Percentiles rank a stretch among this genome's conserved stretches.
Conservation (phyloP, 2,113 vertebrate genomes). For the Anarhynchus alexandrinus region DNA sequence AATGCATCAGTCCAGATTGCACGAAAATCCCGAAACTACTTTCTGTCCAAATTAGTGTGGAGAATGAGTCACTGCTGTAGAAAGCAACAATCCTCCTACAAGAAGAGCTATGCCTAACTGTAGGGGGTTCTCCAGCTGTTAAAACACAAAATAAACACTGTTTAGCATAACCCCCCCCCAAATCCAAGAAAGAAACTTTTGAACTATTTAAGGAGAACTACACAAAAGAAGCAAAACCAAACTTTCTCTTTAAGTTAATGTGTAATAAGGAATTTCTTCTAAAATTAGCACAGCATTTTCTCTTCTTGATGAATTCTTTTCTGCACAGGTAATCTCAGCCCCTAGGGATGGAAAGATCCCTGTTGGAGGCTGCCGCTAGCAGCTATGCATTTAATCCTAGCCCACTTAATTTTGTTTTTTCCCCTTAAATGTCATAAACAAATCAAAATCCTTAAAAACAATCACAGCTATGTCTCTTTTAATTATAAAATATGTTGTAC, state of each 20-base stretch:
- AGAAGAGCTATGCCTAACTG: background rate
- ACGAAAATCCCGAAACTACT: background rate
- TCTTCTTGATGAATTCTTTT: conserved; percentile 54
- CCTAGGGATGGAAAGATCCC: conserved; percentile 10
- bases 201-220: background rate
- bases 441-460: background rate
- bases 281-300: background rate
- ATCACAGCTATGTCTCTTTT: background rate
- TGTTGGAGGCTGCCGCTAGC: background rate
- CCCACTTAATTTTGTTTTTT: background rate
- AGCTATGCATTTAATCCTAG: background rate
- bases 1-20: background rate
- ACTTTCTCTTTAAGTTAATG: background rate
- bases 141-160: conserved; percentile 40
- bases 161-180: background rate
- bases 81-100: conserved; percentile 7
- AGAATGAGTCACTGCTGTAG: conserved; percentile 37
- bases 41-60: background rate
- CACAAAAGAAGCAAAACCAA: background rate
- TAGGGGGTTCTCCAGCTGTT: conserved; percentile 38
- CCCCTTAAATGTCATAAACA: background rate
- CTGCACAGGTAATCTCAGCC: conserved; percentile 33
- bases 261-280: conserved; percentile 9
- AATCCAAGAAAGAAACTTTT: background rate
- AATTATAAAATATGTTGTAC: background rate